A percentile compares a stretch with the other conserved stretches of the same genome.
Evolutionary conservation across 2,113 vertebrate genomes (phyloP).

Genomic region (Aegotheles bennettii): DNA sequence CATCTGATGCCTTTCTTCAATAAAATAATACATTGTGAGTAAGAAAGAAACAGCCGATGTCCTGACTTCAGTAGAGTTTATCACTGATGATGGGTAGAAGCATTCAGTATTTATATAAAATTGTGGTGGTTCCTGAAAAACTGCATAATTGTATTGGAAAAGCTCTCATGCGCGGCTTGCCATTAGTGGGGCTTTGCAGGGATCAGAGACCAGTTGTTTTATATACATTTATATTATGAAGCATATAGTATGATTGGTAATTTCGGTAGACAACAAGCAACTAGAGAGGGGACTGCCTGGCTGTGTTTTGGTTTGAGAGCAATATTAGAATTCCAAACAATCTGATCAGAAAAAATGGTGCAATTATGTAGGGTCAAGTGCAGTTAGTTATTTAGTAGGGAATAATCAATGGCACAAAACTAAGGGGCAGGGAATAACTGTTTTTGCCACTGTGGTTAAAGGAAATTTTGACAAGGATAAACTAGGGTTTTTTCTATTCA

Average conservation of each 20-base stretch:
- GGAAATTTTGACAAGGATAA: neutral
- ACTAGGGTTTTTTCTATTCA: neutral
- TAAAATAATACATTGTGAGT: neutral
- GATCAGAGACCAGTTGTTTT: neutral
- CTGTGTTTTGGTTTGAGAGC: neutral
- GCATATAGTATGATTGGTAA: neutral
- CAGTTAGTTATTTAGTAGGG: neutral
- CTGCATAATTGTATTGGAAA: neutral
- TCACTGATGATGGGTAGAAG: neutral
- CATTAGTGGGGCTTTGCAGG: neutral
- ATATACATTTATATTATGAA: neutral
- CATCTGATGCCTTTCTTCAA: neutral
- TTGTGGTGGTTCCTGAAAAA: neutral
- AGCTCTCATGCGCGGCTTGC: neutral
- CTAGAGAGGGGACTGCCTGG: neutral
- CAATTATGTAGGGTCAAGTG: neutral
- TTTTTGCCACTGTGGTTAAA: neutral
- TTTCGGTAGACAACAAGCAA: neutral
- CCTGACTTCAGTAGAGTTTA: neutral
- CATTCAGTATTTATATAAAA: neutral
- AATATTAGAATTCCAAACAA: neutral
- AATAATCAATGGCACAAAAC: neutral
- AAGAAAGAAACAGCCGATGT: neutral
- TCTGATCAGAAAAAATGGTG: neutral
- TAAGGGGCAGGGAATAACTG: neutral